A percentile compares a stretch with the other conserved stretches of the same genome.
phyloP scores from a whole-genome alignment of 1,140 invertebrate genomes.

The Gryon sp. region DNA sequence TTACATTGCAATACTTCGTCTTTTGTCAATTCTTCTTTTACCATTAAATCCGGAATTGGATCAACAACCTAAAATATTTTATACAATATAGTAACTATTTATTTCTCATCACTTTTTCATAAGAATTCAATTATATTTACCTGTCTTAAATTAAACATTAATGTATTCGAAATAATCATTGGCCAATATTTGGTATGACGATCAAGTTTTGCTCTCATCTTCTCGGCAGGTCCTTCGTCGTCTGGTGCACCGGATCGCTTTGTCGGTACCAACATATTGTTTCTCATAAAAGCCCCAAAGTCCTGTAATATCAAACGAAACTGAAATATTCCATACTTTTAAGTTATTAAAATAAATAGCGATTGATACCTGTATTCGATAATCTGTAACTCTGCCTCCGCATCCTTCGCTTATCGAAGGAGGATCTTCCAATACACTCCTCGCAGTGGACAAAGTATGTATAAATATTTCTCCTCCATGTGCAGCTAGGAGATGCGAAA shows the following conservation, averaged over 20 bases:
- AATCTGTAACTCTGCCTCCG: constrained; percentile 96
- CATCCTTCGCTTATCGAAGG: constrained; percentile 96
- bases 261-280: constrained; percentile 88
- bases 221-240: constrained; percentile 79
- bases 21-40: constrained; percentile 90
- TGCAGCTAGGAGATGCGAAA: constrained; percentile 94
- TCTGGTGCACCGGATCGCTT: constrained; percentile 76
- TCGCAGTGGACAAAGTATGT: constrained; percentile 90
- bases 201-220: constrained; percentile 85
- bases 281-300: constrained; percentile 93
- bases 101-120: too few relatives aligned
- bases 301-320: constrained; percentile 81
- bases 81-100: too few relatives aligned
- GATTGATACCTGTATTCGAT: constrained; percentile 83
- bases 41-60: constrained; percentile 87
- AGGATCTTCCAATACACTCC: constrained; percentile 95
- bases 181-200: constrained; percentile 95
- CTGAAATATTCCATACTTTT: constrained; percentile 94
- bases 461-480: constrained; percentile 98
- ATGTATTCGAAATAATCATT: constrained; percentile 92
- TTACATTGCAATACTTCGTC: constrained; percentile 93
- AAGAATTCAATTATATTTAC: too few relatives aligned
- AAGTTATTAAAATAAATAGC: not conserved
- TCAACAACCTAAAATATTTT: constrained; percentile 87
- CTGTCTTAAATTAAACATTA: constrained; percentile 92